Conservation (phyloP, 2,113 vertebrate species). For the Eira barbara region DNA sequence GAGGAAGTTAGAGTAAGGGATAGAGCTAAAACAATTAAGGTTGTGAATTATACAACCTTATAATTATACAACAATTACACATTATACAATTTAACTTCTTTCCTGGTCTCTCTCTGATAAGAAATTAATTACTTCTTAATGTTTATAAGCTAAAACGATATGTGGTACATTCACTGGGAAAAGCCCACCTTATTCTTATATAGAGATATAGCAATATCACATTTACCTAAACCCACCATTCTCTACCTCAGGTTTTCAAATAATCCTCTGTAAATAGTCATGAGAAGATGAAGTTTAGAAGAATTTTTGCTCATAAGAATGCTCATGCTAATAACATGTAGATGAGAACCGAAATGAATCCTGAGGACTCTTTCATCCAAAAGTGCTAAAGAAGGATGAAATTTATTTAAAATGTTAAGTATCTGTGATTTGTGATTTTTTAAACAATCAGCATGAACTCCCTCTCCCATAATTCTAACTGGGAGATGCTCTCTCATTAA, state of each 20-base stretch:
- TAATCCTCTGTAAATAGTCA: neutral
- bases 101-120: neutral
- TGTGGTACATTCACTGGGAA: neutral
- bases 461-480: neutral
- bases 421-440: neutral
- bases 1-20: neutral
- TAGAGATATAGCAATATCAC: neutral
- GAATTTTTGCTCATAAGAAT: neutral
- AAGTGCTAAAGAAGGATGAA: neutral
- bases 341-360: neutral
- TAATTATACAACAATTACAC: no score
- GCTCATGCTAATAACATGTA: neutral
- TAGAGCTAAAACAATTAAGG: neutral
- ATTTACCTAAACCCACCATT: neutral
- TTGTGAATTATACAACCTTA: neutral
- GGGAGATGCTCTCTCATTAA: neutral
- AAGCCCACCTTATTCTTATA: neutral
- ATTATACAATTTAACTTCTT: neutral
- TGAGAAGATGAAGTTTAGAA: neutral
- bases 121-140: neutral
- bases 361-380: neutral
- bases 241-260: neutral
- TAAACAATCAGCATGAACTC: neutral
- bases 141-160: neutral
- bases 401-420: neutral